Percentiles rank a stretch among this genome's conserved stretches.
phyloP scores from a whole-genome alignment of 2,113 vertebrate genomes.

The Xiphias gladius region DNA sequence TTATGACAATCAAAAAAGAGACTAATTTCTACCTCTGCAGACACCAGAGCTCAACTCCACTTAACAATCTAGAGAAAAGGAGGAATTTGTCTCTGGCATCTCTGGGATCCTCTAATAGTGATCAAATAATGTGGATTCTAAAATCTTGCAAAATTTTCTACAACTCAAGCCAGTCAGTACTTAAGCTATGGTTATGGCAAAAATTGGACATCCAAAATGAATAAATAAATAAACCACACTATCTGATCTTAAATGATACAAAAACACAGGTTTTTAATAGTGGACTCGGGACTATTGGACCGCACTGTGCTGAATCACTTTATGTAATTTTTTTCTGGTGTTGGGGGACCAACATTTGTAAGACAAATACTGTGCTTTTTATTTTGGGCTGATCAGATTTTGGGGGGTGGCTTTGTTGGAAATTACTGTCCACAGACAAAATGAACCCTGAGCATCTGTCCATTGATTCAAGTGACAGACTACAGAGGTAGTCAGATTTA shows the following conservation, averaged over 20 bases:
- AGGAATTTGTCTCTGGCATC: not conserved
- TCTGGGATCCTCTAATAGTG: not conserved
- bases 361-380: conserved; percentile 42
- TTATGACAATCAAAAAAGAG: conserved; percentile 3
- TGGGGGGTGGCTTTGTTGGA: conserved; percentile 81
- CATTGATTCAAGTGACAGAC: conserved; percentile 72
- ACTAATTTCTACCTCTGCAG: not conserved
- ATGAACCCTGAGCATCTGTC: conserved; percentile 78
- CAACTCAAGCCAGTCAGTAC: not conserved
- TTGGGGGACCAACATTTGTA: conserved; percentile 53
- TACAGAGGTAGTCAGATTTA: conserved; percentile 71
- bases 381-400: conserved; percentile 56
- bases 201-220: not conserved
- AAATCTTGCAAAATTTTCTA: conserved; percentile 2
- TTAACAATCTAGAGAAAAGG: not conserved
- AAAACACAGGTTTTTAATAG: conserved; percentile 71
- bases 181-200: not conserved
- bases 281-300: conserved; percentile 75
- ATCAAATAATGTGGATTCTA: not conserved
- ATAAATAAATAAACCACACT: not conserved
- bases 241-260: not conserved
- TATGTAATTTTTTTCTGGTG: conserved; percentile 35
- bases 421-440: conserved; percentile 84
- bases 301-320: conserved; percentile 21
- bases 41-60: not conserved